These are phyloP conservation scores for Ditylenchus dipsaci DNA, from an alignment of 1,140 invertebrate species.

Conservation along the genomic window DNA sequence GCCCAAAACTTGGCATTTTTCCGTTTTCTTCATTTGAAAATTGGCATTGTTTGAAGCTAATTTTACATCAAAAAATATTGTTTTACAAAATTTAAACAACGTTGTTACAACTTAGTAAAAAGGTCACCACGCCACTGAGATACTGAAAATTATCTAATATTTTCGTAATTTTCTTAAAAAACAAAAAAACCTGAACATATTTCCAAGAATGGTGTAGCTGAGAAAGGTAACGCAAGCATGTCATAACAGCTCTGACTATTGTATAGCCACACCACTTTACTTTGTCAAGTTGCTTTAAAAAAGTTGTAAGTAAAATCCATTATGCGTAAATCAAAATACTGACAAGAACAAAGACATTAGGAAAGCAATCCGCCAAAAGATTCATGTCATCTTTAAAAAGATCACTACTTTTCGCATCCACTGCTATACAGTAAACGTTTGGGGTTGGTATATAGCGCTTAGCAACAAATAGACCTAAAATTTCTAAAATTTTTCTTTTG, in stretches of 20 bases:
- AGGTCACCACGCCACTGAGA: conserved; percentile 39
- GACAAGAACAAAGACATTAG: conserved; percentile 48
- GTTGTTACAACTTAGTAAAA: too few species aligned
- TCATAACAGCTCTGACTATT: conserved; percentile 40
- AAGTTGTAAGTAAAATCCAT: neutral
- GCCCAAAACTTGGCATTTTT: too few species aligned
- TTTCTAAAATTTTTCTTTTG: neutral
- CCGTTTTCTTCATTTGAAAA: too few species aligned
- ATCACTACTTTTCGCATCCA: conserved; percentile 30
- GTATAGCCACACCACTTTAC: conserved; percentile 32
- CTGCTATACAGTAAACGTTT: conserved; percentile 49
- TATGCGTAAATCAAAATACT: neutral
- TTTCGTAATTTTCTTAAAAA: neutral
- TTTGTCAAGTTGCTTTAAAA: too few species aligned
- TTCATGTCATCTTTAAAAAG: conserved; percentile 40
- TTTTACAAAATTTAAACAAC: too few species aligned
- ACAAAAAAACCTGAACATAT: conserved; percentile 37
- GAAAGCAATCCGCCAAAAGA: conserved; percentile 35
- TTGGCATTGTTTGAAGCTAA: too few species aligned
- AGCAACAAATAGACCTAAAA: conserved; percentile 34
- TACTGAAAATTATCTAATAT: conserved; percentile 30
- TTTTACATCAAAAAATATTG: too few species aligned
- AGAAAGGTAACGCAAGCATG: conserved; percentile 41
- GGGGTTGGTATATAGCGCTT: conserved; percentile 47
- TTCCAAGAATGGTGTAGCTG: conserved; percentile 39